Evolutionary conservation across 2,797 vertebrate genomes (phyloP).

Genomic region (Schizopygopsis pylzovi): DNA sequence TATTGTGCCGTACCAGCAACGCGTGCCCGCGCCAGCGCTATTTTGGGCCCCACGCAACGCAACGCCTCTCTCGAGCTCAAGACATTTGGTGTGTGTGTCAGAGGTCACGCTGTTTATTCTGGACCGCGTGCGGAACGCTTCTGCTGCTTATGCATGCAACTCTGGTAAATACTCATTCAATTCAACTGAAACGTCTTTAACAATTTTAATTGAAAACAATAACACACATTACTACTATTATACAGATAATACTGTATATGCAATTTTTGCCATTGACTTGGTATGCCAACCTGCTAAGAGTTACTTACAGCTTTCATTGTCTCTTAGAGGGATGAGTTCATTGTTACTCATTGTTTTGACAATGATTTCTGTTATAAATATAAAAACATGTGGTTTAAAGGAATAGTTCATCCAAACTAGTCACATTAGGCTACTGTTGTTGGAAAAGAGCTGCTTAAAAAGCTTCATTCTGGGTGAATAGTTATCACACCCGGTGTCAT

Average conservation of each 20-base stretch:
- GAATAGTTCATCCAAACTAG: background rate
- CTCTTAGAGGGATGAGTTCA: background rate
- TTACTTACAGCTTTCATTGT: background rate
- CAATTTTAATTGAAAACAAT: background rate
- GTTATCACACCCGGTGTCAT: background rate
- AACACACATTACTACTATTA: background rate
- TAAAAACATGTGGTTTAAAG: background rate
- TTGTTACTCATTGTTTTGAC: background rate
- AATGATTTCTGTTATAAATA: background rate
- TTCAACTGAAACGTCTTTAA: background rate
- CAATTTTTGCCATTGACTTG: background rate
- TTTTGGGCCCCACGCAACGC: constrained; percentile 66
- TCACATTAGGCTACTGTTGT: background rate
- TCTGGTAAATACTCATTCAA: background rate
- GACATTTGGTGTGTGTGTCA: constrained; percentile 62
- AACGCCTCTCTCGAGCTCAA: constrained; percentile 49
- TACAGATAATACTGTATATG: background rate
- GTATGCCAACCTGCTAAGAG: background rate
- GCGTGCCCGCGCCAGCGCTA: constrained; percentile 64
- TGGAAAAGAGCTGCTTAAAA: background rate
- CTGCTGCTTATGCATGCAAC: background rate
- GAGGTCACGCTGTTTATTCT: constrained; percentile 54
- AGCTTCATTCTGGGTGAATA: background rate
- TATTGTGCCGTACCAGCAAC: constrained; percentile 18
- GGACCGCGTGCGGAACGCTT: constrained; percentile 11